Evolutionary conservation across 2,888 invertebrate species (phyloP).

Genomic region (Orthosia gracilis): DNA sequence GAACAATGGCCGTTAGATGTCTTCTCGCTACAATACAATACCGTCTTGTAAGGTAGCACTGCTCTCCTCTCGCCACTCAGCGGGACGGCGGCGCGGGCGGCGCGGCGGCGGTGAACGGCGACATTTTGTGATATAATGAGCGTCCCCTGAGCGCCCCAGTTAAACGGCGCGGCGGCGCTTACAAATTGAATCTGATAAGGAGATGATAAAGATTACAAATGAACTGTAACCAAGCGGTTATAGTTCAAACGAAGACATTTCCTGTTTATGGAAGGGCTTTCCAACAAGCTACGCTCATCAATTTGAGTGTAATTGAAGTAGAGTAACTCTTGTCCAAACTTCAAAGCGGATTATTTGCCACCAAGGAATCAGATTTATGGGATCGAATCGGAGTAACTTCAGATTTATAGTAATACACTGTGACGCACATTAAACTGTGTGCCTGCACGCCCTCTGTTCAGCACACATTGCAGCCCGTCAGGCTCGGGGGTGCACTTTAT

Average conservation of each 20-base stretch:
- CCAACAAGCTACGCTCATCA: too few species aligned
- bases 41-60: neutral
- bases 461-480: neutral
- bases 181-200: conserved; percentile 19
- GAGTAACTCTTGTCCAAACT: too few species aligned
- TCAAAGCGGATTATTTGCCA: too few species aligned
- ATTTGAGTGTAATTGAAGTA: too few species aligned
- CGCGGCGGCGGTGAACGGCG: neutral
- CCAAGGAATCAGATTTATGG: too few species aligned
- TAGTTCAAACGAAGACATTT: neutral
- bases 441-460: neutral
- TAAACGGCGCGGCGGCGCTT: neutral
- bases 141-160: neutral
- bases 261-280: neutral
- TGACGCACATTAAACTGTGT: neutral
- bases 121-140: conserved; percentile 13
- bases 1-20: neutral
- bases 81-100: too few species aligned
- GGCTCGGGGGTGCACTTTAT: neutral
- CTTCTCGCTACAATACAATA: neutral
- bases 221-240: neutral
- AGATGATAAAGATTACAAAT: conserved; percentile 19
- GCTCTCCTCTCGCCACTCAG: neutral
- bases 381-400: too few species aligned
- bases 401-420: neutral